phyloP scores from a whole-genome alignment of 2,113 vertebrate genomes.

The Axis porcinus region DNA sequence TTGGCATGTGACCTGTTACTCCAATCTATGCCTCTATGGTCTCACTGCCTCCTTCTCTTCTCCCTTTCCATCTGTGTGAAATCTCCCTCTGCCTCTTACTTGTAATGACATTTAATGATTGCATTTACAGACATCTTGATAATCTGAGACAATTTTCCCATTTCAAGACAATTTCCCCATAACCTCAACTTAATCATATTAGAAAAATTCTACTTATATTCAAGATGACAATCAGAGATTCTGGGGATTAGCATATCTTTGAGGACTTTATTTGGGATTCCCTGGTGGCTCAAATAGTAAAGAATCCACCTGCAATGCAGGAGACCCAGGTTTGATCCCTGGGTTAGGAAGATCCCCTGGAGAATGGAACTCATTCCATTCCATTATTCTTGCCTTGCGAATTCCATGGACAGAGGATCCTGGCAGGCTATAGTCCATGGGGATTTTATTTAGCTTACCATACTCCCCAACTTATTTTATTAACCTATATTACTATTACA shows the following conservation, averaged over 20 bases:
- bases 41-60: not conserved
- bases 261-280: not conserved
- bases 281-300: not conserved
- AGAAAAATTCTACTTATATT: not conserved
- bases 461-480: not conserved
- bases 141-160: not conserved
- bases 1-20: not conserved
- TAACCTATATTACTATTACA: not conserved
- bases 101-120: not conserved
- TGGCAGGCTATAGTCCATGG: not conserved
- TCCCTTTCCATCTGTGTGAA: not conserved
- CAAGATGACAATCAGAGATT: not conserved
- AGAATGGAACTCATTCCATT: not conserved
- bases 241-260: not conserved
- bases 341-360: not conserved
- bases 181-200: not conserved
- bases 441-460: not conserved
- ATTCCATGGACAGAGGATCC: not conserved
- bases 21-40: no score
- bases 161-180: not conserved
- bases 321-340: not conserved
- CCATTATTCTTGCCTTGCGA: not conserved
- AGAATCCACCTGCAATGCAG: not conserved
- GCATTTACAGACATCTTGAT: not conserved
- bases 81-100: not conserved